Percentiles rank a stretch among this genome's conserved stretches.
Evolutionary conservation across 2,888 invertebrate species (phyloP).

Genomic region (Electrophaes corylata): DNA sequence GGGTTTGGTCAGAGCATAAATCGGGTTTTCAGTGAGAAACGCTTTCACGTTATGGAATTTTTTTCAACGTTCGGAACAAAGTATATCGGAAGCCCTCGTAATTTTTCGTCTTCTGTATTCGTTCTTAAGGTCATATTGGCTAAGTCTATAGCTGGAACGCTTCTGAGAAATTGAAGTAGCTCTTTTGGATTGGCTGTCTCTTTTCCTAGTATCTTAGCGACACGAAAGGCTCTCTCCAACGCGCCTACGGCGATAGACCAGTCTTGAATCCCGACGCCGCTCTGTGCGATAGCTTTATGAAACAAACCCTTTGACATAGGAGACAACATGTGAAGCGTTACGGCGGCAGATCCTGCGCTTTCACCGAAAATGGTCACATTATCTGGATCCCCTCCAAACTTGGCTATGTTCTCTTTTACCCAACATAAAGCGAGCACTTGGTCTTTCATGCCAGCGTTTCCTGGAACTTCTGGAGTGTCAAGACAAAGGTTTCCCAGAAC

Average conservation of each 20-base stretch:
- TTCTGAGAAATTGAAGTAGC: constrained; percentile 53
- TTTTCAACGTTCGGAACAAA: constrained; percentile 66
- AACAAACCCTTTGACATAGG: constrained; percentile 69
- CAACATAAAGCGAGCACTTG: constrained; percentile 64
- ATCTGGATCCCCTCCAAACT: constrained; percentile 65
- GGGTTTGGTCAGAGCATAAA: constrained; percentile 51
- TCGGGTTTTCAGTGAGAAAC: constrained; percentile 57
- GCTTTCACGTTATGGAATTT: constrained; percentile 52
- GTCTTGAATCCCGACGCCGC: constrained; percentile 60
- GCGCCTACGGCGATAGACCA: constrained; percentile 54
- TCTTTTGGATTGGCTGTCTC: constrained; percentile 56
- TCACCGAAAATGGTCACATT: constrained; percentile 72
- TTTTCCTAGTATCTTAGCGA: constrained; percentile 58
- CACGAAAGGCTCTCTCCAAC: constrained; percentile 57
- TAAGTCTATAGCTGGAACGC: constrained; percentile 53
- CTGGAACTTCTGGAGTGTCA: constrained; percentile 61
- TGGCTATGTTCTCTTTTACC: constrained; percentile 60
- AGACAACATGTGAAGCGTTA: constrained; percentile 68
- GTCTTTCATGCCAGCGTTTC: constrained; percentile 71
- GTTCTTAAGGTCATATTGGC: constrained; percentile 50
- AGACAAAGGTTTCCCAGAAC: constrained; percentile 54
- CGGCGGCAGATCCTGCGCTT: constrained; percentile 67
- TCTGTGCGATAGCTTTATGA: constrained; percentile 67
- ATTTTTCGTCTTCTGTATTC: constrained; percentile 54
- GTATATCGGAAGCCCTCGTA: constrained; percentile 56